phyloP scores from a whole-genome alignment of 2,797 vertebrate species.

The Ptychadena robeensis region DNA sequence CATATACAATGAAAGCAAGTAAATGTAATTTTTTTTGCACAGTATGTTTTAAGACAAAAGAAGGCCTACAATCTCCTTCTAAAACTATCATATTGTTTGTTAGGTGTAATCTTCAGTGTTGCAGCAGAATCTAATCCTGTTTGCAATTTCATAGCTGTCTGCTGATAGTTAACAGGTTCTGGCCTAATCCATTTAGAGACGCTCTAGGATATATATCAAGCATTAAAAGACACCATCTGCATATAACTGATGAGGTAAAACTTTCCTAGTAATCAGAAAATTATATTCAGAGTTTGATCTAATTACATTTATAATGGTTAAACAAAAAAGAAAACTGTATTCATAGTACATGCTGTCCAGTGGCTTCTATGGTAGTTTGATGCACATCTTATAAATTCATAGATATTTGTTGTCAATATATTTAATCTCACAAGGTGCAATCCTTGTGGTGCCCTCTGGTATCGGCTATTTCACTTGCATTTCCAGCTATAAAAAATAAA shows the following conservation, averaged over 20 bases:
- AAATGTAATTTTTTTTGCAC: neutral
- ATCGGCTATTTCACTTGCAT: too few species aligned
- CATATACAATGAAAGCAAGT: neutral
- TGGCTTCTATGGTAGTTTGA: neutral
- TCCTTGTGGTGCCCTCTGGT: too few species aligned
- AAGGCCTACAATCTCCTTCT: neutral
- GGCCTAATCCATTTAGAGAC: slow-evolving; percentile 75
- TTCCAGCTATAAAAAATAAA: too few species aligned
- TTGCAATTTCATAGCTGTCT: slow-evolving; percentile 73
- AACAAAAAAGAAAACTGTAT: slow-evolving; percentile 65
- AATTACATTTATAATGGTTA: slow-evolving; percentile 73
- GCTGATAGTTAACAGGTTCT: slow-evolving; percentile 81
- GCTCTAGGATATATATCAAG: slow-evolving; percentile 69
- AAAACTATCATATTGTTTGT: slow-evolving; percentile 64
- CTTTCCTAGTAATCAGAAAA: slow-evolving; percentile 69
- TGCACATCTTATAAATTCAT: neutral
- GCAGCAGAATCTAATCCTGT: slow-evolving; percentile 71
- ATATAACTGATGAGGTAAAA: slow-evolving; percentile 71
- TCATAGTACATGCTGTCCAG: slow-evolving; percentile 58
- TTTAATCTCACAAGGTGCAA: neutral
- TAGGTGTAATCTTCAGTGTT: slow-evolving; percentile 67
- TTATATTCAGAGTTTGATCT: slow-evolving; percentile 70
- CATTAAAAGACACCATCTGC: slow-evolving; percentile 73
- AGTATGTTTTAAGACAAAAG: neutral
- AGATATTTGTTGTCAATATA: neutral